Base-by-base conservation (phyloP, 53 echinoderm and acorn worm species). In the Henricia sp. region DNA sequence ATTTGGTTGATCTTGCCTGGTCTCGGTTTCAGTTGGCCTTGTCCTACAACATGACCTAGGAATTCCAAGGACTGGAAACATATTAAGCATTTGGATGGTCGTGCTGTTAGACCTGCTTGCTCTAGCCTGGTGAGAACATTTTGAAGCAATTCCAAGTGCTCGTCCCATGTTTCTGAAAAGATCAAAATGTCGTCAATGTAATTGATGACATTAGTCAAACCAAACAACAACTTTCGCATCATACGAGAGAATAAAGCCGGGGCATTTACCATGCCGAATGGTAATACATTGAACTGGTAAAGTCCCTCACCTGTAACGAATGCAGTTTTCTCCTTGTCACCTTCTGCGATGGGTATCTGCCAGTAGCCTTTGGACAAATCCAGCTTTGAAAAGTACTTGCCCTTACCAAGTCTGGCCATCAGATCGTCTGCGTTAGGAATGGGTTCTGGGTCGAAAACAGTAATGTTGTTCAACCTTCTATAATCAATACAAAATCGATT, bases 361-460 rank as follows among this genome's bases (percentile, higher is more conserved):
- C 87, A 91, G 51, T 91, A 91, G 10, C 87, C 87, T 56, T 91
- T 91, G 12, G 87, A 48, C 1, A 91, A 53, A 54, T 91, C 91
- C 10, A 91, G 20, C 39, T 87, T 91, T 0, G 83, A 72, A 46
- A 91, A 91, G n/a, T 30, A 72, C 48, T 54, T 74, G 24, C 58
- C 87, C 13, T 68, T 46, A 1, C 71, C 33, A 3, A 91, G 16
- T 11, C n/a, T 37, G 6, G 91, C 48, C 58, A 91, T 46, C n/a
- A 91, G 33, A 27, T 83, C 70, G 10, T 91, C 87, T 13, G 70
- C 40, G 42, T 66, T 76, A 50, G 89, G 89, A 3, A 89, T 70
- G 24, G 89, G 84, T 39, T 89, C 84, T 34, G 75, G 89, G 33
- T 89, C 85, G 37, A 89, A 77, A 1, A 77, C 34, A 13, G 85